Conservation (phyloP, 2,888 invertebrate species). For the Anoncus sp. region DNA sequence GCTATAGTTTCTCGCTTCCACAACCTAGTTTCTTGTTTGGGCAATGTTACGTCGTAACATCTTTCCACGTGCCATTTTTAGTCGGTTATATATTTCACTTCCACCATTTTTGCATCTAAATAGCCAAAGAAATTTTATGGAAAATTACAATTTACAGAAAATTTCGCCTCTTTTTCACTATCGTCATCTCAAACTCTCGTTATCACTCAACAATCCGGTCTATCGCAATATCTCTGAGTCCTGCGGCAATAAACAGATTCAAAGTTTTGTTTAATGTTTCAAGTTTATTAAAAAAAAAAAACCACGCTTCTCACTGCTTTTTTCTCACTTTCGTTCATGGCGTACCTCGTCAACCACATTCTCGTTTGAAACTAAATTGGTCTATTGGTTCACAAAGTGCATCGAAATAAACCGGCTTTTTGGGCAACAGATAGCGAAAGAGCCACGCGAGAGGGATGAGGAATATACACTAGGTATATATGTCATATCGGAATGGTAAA, state of each 20-base stretch:
- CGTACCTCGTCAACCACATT: neutral
- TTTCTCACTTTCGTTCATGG: neutral
- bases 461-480: constrained; percentile 19
- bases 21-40: no score
- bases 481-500: constrained; percentile 24
- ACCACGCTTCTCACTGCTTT: neutral
- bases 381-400: constrained; percentile 27
- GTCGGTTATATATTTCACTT: no score
- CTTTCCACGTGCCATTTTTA: no score
- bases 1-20: no score
- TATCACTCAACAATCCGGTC: neutral
- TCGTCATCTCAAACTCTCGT: no score
- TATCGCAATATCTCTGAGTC: neutral
- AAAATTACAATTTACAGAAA: no score
- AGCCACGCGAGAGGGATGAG: neutral
- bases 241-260: neutral
- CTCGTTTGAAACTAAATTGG: constrained; percentile 21
- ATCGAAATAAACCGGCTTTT: constrained; percentile 15
- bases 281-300: neutral
- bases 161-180: no score
- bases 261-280: neutral
- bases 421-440: neutral
- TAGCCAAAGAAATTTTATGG: no score
- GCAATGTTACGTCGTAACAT: no score
- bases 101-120: no score